Base-by-base conservation (phyloP, 2,113 vertebrate species). In the Gymnobelideus leadbeateri region DNA sequence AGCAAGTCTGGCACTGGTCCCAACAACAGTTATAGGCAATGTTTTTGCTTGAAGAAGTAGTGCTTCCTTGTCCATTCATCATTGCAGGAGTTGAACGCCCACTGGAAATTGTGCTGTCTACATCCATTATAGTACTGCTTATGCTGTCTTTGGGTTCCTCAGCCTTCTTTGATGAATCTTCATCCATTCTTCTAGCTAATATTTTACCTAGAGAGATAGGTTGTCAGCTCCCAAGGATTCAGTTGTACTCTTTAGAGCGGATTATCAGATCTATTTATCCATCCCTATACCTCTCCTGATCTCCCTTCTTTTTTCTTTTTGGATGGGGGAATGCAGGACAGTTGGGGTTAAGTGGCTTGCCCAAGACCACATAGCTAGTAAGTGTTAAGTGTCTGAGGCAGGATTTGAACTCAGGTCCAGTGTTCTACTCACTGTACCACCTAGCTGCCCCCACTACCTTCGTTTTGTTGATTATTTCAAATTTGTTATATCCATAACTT, bases 61-160 rank as follows among this genome's bases (percentile, higher is more conserved):
- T 96, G 91, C 99, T 99, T 96, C 99, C 99, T 96, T 99, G 99
- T 23, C 99, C 99, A 0, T 99, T 99, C 99, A 99, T 99, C 99
- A 99, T 99, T 4, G 99, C 99, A 0, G 99, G 99, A n/a, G 99
- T 99, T 97, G 99, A 99, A 92, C 99, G 99, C 4, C 99, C 99
- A 37, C 99, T 99, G 97, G 99, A 99, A 95, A 99, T 99, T 25
- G 99, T 99, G 99, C 99, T 99, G 99, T 99, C 99, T 98, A 99
- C 99, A 51, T 99, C 99, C 99, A 99, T 99, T 98, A 99, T 99
- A 96, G 99, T 99, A 96, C 99, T 99, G 99, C 99, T 99, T 97
- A 99, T 99, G 98, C 99, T 99, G 98, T 91, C n/a, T 23, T 0
- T 43, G 37, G 37, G n/a, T 6, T 84, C 6, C n/a, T 84, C 68